Evolutionary conservation across 2,797 vertebrate genomes (phyloP).

Genomic region (Aldrovandia affinis): DNA sequence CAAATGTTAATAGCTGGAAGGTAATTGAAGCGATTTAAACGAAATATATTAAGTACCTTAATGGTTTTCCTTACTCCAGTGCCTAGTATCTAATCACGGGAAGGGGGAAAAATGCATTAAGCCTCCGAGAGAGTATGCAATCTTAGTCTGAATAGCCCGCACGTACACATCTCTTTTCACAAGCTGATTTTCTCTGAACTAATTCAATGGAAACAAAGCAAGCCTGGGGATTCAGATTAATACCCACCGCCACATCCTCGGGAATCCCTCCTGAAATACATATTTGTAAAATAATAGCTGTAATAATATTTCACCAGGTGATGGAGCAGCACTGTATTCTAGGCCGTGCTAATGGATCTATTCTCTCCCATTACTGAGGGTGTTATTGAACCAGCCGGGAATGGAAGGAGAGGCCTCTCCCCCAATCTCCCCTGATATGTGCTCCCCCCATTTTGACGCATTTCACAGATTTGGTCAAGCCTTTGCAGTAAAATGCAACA

Average conservation of each 20-base stretch:
- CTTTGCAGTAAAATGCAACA: not conserved
- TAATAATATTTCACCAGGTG: not conserved
- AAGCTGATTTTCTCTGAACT: not conserved
- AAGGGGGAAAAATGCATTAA: slow-evolving; percentile 45
- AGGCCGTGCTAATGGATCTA: not conserved
- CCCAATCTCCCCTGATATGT: not conserved
- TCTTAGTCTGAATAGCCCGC: not conserved
- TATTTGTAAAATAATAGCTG: not conserved
- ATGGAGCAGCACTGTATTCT: not conserved
- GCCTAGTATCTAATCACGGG: slow-evolving; percentile 41
- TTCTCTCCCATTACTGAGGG: not conserved
- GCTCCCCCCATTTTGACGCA: not conserved
- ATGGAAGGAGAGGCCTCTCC: not conserved
- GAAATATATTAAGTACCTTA: slow-evolving; percentile 68
- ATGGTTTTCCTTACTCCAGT: slow-evolving; percentile 52
- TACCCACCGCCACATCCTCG: not conserved
- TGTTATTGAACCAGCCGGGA: not conserved
- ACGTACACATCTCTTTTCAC: not conserved
- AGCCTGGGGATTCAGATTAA: not conserved
- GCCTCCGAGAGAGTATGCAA: not conserved
- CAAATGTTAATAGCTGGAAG: slow-evolving; percentile 12
- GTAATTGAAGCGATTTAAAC: slow-evolving; percentile 61
- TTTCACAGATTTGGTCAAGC: not conserved
- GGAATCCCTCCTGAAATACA: not conserved
- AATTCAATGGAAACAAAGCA: not conserved